Evolutionary conservation across 1,140 invertebrate species (phyloP), one percentile per base, ranked within the genome.

Genomic region (Drosophila sechellia): DNA sequence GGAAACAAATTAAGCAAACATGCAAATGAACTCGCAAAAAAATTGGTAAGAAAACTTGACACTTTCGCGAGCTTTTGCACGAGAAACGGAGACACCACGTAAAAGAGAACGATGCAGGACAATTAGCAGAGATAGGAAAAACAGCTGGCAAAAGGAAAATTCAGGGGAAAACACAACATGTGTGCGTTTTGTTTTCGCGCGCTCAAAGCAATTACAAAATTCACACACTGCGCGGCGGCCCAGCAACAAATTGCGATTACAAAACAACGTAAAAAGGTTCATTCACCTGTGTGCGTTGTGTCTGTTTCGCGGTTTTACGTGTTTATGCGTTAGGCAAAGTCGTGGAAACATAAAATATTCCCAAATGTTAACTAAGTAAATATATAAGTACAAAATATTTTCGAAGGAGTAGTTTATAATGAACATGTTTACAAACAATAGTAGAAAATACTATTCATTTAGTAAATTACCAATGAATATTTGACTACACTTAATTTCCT

Each of bases 251-350:
- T 77, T 66, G 59, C 70, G 84, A 89, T 87, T 89, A 87, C 84
- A 83, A 87, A 87, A 87, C 84, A 83, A 77, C 76, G 83, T 77
- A 77, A 89, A 87, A 89, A 87, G 76, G 84, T 89, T 87, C 84
- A 83, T 87, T 87, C 84, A 87, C 84, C 84, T 87, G 84, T 81
- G 83, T 79, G 83, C 77, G 78, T 73, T 49, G 40, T 75, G 50
- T 52, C 55, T 69, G 54, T 64, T 56, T 68, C 35, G 17, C 20
- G 54, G 58, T 25, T 58, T 83, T 39, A 53, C 48, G 75, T 52
- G 59, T 71, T 68, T 65, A 55, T 75, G 70, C 61, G 74, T 52
- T 48, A 37, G 37, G 27, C 49, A 31, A 55, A 31, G 17, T 55
- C 37, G 17, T 31, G 40, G 52, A 50, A 12, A 39, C 4, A 10